These are phyloP conservation scores for Galerucella nymphaeae DNA, from an alignment of 2,888 invertebrate species.

Conservation along the genomic window DNA sequence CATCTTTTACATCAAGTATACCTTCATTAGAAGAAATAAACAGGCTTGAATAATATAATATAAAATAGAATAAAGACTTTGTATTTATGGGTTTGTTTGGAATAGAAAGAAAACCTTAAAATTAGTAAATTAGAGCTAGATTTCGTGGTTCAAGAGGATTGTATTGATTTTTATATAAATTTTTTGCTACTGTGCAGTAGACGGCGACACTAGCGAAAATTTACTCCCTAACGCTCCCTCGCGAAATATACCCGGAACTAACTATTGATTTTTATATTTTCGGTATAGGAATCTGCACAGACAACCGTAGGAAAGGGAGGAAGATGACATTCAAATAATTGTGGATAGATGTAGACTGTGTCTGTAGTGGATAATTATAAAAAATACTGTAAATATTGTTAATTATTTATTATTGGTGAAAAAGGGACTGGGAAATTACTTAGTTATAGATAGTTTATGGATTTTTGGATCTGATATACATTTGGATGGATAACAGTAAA, in stretches of 20 bases:
- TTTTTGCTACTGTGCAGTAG: not conserved
- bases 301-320: not conserved
- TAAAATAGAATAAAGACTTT: not conserved
- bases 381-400: not conserved
- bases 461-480: too few relatives aligned
- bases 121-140: too few relatives aligned
- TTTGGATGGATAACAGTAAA: too few relatives aligned
- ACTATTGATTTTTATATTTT: not conserved
- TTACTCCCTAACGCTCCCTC: not conserved
- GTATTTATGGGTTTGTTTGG: not conserved
- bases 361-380: not conserved
- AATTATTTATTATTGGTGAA: not conserved
- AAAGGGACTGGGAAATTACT: not conserved
- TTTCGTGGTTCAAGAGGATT: not conserved
- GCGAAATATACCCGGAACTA: not conserved
- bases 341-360: not conserved
- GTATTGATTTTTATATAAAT: conserved; percentile 1
- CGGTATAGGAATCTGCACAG: not conserved
- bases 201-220: not conserved
- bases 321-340: not conserved
- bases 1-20: too few relatives aligned
- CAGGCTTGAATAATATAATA: not conserved
- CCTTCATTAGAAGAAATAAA: too few relatives aligned
- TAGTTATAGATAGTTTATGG: too few relatives aligned
- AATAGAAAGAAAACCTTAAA: too few relatives aligned